Percentiles rank a stretch among this genome's conserved stretches.
Conservation (phyloP, 2,113 vertebrate genomes). For the Noctilio leporinus region DNA sequence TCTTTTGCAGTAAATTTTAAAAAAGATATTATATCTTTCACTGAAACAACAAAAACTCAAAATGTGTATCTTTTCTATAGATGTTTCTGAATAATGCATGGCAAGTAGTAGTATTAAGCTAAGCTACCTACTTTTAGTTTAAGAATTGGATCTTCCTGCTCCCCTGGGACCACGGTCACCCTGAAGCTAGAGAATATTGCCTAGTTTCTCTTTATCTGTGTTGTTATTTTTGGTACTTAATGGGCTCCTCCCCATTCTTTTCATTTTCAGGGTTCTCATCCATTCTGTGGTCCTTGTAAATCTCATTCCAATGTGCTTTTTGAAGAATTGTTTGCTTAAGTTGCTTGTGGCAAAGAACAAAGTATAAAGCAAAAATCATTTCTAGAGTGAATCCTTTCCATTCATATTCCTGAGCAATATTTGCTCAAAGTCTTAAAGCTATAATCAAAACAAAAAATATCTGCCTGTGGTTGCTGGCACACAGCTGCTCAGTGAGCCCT, state of each 20-base stretch:
- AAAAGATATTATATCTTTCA: background rate
- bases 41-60: background rate
- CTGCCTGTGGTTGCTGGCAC: background rate
- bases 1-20: background rate
- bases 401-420: constrained; percentile 3
- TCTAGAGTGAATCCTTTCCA: constrained; percentile 25
- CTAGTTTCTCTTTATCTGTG: background rate
- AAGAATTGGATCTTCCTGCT: background rate
- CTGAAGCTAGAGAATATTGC: background rate
- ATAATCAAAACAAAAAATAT: background rate
- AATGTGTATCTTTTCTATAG: background rate
- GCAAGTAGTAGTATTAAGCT: background rate
- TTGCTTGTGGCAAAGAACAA: background rate
- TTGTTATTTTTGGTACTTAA: background rate
- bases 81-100: background rate
- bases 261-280: background rate
- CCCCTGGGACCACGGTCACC: background rate
- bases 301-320: background rate
- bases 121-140: background rate
- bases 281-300: background rate
- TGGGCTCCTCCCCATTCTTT: background rate
- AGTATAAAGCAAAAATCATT: background rate
- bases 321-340: constrained; percentile 2
- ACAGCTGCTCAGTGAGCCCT: background rate
- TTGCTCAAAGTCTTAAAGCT: constrained; percentile 12